These are phyloP conservation scores for Anabas testudineus DNA, from an alignment of 2,797 vertebrate genomes.

Conservation along the genomic window DNA sequence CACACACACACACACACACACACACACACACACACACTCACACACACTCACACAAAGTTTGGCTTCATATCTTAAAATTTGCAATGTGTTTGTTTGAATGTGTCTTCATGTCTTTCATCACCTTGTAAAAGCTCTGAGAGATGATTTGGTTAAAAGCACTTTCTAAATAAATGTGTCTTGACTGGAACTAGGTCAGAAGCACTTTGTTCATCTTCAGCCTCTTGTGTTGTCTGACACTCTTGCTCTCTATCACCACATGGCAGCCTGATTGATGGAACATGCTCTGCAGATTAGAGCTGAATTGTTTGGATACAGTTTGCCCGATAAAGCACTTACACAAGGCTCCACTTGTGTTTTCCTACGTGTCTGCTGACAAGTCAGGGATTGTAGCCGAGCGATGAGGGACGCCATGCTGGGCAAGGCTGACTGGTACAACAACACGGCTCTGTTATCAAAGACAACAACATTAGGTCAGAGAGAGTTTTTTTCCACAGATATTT, in stretches of 20 bases:
- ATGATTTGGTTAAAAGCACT: slow-evolving; percentile 5
- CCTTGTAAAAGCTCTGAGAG: slow-evolving; percentile 12
- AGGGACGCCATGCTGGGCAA: slow-evolving; percentile 55
- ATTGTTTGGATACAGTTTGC: slow-evolving; percentile 56
- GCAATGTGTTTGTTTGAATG: slow-evolving; percentile 15
- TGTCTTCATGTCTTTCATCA: slow-evolving; percentile 25
- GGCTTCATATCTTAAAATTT: slow-evolving; percentile 6
- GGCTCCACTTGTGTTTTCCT: slow-evolving; percentile 67
- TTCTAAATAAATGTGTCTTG: slow-evolving; percentile 1
- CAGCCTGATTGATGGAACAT: slow-evolving; percentile 67
- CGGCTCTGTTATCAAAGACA: slow-evolving; percentile 60
- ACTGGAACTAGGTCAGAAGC: slow-evolving; percentile 41
- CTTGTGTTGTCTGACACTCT: slow-evolving; percentile 37
- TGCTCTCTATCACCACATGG: slow-evolving; percentile 38
- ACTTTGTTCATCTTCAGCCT: slow-evolving; percentile 45
- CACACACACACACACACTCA: neutral
- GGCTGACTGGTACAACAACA: slow-evolving; percentile 64
- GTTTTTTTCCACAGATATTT: slow-evolving; percentile 10
- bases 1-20: neutral
- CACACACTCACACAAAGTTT: slow-evolving; percentile 7
- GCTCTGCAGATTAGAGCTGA: slow-evolving; percentile 55
- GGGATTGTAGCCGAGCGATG: slow-evolving; percentile 43
- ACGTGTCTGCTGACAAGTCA: slow-evolving; percentile 68
- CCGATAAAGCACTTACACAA: slow-evolving; percentile 49
- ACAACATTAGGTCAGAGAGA: slow-evolving; percentile 34